phyloP scores from a whole-genome alignment of 2,113 vertebrate genomes.

The Heloderma charlesbogerti region DNA sequence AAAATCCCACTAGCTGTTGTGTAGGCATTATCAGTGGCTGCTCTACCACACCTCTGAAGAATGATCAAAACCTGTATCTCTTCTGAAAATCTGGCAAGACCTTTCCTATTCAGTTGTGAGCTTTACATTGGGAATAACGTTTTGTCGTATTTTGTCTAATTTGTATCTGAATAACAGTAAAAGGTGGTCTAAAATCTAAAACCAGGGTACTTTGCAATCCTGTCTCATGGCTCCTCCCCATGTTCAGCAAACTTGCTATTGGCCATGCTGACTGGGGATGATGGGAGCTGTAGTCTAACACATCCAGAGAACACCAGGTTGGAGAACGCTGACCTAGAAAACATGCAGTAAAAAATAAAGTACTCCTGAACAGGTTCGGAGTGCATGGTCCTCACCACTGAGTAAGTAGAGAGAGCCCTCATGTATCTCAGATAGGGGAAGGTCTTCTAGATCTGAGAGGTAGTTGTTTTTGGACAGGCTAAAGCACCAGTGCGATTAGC shows the following conservation, averaged over 20 bases:
- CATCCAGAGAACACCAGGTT: neutral
- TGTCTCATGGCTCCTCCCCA: neutral
- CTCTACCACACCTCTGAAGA: neutral
- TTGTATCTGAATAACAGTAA: neutral
- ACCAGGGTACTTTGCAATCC: neutral
- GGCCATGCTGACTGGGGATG: neutral
- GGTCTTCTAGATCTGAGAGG: neutral
- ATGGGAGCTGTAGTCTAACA: neutral
- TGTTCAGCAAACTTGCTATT: neutral
- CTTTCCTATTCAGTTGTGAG: neutral
- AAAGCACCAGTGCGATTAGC: neutral
- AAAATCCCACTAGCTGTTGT: neutral
- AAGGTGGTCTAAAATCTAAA: neutral
- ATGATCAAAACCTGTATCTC: neutral
- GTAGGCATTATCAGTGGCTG: neutral
- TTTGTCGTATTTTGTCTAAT: neutral
- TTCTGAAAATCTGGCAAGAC: neutral
- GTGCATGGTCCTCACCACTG: neutral
- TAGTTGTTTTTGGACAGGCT: neutral
- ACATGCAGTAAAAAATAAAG: neutral
- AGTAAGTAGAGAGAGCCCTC: neutral
- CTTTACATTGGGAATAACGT: neutral
- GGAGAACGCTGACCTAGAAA: neutral
- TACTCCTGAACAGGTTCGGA: neutral
- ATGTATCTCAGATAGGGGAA: too few relatives aligned